phyloP scores from a whole-genome alignment of 92 coral and sea anemone genomes.

The Phymanthus crucifer region DNA sequence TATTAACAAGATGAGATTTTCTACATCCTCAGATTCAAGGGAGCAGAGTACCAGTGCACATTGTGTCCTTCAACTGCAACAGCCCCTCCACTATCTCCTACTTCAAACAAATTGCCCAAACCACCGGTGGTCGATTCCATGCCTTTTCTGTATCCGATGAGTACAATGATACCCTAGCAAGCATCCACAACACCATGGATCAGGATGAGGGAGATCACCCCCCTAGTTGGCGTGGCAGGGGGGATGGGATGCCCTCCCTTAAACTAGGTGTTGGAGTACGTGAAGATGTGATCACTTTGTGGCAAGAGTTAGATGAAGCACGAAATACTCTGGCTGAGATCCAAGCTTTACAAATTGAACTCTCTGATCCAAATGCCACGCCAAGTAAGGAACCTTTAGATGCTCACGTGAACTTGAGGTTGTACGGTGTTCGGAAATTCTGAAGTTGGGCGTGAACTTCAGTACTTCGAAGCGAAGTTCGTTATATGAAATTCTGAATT shows the following conservation, averaged over 20 bases:
- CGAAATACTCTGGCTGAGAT: conserved; percentile 91
- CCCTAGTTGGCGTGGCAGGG: conserved; percentile 79
- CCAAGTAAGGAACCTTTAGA: conserved; percentile 70
- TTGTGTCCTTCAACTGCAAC: conserved; percentile 88
- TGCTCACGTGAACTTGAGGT: too few species aligned
- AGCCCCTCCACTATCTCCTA: conserved; percentile 78
- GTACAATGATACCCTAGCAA: conserved; percentile 69
- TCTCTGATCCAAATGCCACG: conserved; percentile 70
- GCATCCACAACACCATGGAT: conserved; percentile 60
- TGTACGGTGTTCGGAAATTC: too few species aligned
- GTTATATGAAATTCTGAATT: too few species aligned
- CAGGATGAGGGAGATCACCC: conserved; percentile 25
- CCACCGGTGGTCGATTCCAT: conserved; percentile 88
- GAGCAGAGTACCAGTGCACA: conserved; percentile 73
- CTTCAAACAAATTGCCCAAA: conserved; percentile 64
- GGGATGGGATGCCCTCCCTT: conserved; percentile 84
- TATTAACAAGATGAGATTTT: background rate
- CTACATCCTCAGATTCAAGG: conserved; percentile 60
- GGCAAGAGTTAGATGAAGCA: conserved; percentile 96
- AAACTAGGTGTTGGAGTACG: conserved; percentile 94
- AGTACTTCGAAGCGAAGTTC: too few species aligned
- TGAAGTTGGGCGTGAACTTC: too few species aligned
- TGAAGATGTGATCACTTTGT: conserved; percentile 88
- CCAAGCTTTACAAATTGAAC: conserved; percentile 83
- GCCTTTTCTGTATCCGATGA: conserved; percentile 86